phyloP scores from a whole-genome alignment of 1,140 invertebrate species.

The Arion vulgaris region DNA sequence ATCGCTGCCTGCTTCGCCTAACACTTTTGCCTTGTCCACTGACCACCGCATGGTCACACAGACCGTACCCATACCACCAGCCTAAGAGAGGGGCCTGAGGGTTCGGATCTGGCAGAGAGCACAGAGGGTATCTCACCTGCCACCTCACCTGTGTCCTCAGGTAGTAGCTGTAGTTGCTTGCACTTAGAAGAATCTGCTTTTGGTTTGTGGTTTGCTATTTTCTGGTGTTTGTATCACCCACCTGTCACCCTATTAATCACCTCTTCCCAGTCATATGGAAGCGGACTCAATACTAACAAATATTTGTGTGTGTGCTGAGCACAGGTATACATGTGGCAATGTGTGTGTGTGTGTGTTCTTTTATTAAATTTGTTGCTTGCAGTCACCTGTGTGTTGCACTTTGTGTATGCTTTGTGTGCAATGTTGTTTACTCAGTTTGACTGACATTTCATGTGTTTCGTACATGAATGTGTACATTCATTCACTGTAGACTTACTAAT shows the following conservation, averaged over 20 bases:
- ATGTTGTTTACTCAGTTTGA: too few relatives aligned
- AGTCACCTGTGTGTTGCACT: neutral
- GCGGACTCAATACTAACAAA: neutral
- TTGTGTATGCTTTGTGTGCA: neutral
- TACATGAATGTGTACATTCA: too few relatives aligned
- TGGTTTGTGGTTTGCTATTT: neutral
- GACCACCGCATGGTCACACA: conserved; percentile 35
- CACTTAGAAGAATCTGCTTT: neutral
- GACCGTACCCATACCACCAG: conserved; percentile 25
- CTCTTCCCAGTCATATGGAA: neutral
- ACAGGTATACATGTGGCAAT: too few relatives aligned
- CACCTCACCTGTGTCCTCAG: conserved; percentile 35
- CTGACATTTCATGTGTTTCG: too few relatives aligned
- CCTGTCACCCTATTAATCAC: neutral
- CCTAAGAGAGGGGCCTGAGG: conserved; percentile 39
- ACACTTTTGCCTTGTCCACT: conserved; percentile 39
- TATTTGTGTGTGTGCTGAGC: too few relatives aligned
- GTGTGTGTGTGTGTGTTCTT: neutral
- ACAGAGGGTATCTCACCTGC: conserved; percentile 35
- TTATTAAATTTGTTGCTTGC: neutral
- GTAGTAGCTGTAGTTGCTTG: conserved; percentile 28
- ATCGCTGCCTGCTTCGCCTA: conserved; percentile 17
- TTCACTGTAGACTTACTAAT: too few relatives aligned
- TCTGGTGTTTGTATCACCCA: neutral
- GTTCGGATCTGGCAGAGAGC: conserved; percentile 41